Conservation (phyloP, 1,140 invertebrate genomes). For the Rhynchophorus ferrugineus region DNA sequence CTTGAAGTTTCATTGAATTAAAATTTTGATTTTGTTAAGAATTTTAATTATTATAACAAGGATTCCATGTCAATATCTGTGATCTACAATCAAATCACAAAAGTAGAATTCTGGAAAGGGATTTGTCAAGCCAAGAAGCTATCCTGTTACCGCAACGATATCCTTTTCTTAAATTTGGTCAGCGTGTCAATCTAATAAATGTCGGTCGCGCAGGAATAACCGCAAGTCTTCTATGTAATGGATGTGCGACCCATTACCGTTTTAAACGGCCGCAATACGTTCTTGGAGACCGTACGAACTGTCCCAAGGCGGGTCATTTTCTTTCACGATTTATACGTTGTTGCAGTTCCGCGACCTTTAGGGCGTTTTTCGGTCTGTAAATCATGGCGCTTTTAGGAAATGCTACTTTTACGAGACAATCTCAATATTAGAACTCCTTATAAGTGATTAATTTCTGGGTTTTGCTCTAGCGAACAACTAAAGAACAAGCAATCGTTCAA, state of each 20-base stretch:
- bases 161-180: constrained; percentile 6
- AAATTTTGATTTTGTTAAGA: too few species aligned
- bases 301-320: constrained; percentile 14
- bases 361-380: neutral
- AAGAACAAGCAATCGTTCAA: too few species aligned
- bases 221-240: constrained; percentile 9
- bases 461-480: too few species aligned
- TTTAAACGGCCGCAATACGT: constrained; percentile 19
- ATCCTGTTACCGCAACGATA: too few species aligned
- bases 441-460: too few species aligned
- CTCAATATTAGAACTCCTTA: too few species aligned
- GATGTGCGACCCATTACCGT: constrained; percentile 19
- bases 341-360: constrained; percentile 7
- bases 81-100: too few species aligned
- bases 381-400: neutral
- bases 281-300: constrained; percentile 7
- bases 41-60: too few species aligned
- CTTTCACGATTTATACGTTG: constrained; percentile 12
- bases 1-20: too few species aligned
- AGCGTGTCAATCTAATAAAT: constrained; percentile 7
- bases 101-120: too few species aligned
- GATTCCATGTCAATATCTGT: too few species aligned
- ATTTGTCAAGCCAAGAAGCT: too few species aligned
- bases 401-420: neutral
- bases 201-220: constrained; percentile 5